Percentiles rank a stretch among this genome's conserved stretches.
phyloP scores from a whole-genome alignment of 1,140 invertebrate genomes.

The Eciton burchellii region DNA sequence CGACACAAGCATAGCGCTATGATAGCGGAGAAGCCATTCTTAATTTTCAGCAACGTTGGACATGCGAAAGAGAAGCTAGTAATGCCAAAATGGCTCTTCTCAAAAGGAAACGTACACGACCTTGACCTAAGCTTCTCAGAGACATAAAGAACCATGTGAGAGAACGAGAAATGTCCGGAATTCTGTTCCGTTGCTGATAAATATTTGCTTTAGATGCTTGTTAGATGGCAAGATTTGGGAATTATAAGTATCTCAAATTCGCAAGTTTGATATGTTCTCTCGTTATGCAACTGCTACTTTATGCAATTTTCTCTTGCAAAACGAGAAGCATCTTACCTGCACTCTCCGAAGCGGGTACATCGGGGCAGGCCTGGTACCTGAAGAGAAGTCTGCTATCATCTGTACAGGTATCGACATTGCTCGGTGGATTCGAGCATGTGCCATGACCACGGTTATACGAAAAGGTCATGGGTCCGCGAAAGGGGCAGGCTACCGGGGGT shows the following conservation, averaged over 20 bases:
- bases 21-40: neutral
- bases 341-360: conserved; percentile 93
- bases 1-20: neutral
- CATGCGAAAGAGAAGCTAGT: neutral
- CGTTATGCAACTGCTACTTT: no score
- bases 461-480: conserved; percentile 92
- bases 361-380: conserved; percentile 96
- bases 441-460: conserved; percentile 94
- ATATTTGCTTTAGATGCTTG: neutral
- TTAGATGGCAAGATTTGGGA: neutral
- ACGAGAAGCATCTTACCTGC: conserved; percentile 87
- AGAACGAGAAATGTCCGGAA: neutral
- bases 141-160: neutral
- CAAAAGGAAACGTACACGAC: conserved; percentile 1
- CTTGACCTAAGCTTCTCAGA: conserved; percentile 3
- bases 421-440: conserved; percentile 93
- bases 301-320: neutral
- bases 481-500: conserved; percentile 92
- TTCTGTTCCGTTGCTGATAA: neutral
- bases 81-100: neutral
- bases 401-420: conserved; percentile 95
- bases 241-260: neutral
- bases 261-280: neutral
- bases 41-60: conserved; percentile 14
- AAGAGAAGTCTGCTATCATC: conserved; percentile 94